Conservation (phyloP, 2,888 invertebrate genomes). For the Dryadula phaetusa region DNA sequence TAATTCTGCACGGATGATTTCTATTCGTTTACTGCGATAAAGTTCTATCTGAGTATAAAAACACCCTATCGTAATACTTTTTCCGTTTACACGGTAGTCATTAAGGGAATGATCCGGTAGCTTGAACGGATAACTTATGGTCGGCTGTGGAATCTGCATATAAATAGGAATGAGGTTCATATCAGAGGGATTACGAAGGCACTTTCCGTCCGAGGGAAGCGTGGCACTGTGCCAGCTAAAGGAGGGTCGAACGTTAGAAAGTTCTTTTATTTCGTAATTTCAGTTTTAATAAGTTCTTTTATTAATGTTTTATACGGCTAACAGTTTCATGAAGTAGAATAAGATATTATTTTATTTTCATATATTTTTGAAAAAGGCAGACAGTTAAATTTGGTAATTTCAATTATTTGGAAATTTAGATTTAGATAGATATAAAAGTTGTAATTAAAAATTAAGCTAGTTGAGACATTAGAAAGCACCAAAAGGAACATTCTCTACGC, state of each 20-base stretch:
- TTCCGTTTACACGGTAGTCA: constrained; percentile 75
- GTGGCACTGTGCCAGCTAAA: constrained; percentile 47
- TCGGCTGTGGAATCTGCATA: constrained; percentile 81
- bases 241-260: constrained; percentile 36
- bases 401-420: no score
- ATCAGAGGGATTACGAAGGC: constrained; percentile 59
- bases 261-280: constrained; percentile 27
- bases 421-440: no score
- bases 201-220: constrained; percentile 46
- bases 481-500: no score
- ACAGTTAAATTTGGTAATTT: no score
- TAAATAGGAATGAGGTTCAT: constrained; percentile 76
- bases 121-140: constrained; percentile 81
- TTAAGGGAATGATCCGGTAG: constrained; percentile 79
- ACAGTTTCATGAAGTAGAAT: background rate
- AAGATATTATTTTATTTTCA: background rate
- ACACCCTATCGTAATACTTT: constrained; percentile 64
- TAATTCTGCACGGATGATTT: constrained; percentile 74
- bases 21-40: constrained; percentile 60
- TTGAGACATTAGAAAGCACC: no score
- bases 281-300: constrained; percentile 14
- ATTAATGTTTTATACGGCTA: constrained; percentile 15
- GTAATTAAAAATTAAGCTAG: no score
- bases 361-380: no score
- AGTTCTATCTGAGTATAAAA: constrained; percentile 63